A percentile compares a stretch with the other conserved stretches of the same genome.
Evolutionary conservation across 2,888 invertebrate genomes (phyloP).

Genomic region (Sialis fuliginosa): DNA sequence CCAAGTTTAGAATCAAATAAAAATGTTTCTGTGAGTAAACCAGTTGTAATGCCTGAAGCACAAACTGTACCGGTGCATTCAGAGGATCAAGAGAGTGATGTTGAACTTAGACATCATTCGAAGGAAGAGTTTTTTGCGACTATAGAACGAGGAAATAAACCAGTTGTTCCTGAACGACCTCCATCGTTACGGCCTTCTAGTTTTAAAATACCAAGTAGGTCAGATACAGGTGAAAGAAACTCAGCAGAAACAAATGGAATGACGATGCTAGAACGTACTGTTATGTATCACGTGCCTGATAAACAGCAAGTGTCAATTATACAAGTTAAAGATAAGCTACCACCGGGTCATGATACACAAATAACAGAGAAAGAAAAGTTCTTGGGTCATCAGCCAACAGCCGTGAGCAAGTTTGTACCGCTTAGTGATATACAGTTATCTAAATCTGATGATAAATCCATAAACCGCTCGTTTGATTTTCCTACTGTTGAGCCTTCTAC

Average conservation of each 20-base stretch:
- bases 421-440: neutral
- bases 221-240: constrained; percentile 4
- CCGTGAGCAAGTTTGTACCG: neutral
- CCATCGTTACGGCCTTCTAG: constrained; percentile 33
- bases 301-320: constrained; percentile 58
- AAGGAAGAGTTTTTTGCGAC: constrained; percentile 18
- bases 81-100: constrained; percentile 21
- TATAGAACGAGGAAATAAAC: constrained; percentile 38
- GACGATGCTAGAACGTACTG: constrained; percentile 44
- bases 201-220: constrained; percentile 6
- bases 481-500: constrained; percentile 8
- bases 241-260: constrained; percentile 17
- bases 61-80: constrained; percentile 12
- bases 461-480: too few species aligned
- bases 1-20: constrained; percentile 18
- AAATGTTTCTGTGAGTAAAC: neutral
- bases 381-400: constrained; percentile 17
- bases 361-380: constrained; percentile 25
- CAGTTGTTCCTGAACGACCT: constrained; percentile 66
- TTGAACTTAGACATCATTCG: constrained; percentile 31
- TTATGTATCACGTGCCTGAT: constrained; percentile 49
- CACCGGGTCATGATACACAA: constrained; percentile 23
- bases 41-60: constrained; percentile 6
- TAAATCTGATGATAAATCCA: neutral
- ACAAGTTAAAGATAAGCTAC: constrained; percentile 25